Base-by-base conservation (phyloP, 64 coral and sea anemone species). In the Hydrozoanthus tunicans region DNA sequence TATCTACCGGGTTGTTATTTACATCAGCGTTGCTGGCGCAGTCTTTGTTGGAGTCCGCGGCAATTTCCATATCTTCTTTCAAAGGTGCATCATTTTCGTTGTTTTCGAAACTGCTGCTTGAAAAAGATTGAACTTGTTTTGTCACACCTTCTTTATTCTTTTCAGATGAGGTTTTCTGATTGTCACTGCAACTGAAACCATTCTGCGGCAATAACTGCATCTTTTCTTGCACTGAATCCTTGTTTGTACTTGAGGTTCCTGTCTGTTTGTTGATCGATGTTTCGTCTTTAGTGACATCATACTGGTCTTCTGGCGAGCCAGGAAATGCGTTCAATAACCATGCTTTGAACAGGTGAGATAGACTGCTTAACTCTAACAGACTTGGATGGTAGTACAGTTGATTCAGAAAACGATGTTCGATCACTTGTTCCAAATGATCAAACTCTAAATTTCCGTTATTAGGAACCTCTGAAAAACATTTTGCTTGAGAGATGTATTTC, bases 401-500 rank as follows among this genome's bases (percentile, higher is more conserved):
- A 59, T 84, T 68, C 7, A 74, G 53, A 71, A 81, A 81, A 74
- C 80, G 80, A 63, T 25, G 11, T 54, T 81, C 80, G 79, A 92
- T 92, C n/a, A 92, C 80, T 13, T 70, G 12, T 55, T 76, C 65
- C 13, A 92, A 58, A 8, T 65, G 15, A 13, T 92, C 57, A 62
- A 92, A 74, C 9, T 8, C n/a, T 26, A 76, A 9, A 25, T 76
- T 69, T 11, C 0, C 53, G 73, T 62, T 64, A 12, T 92, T 74
- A 5, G 1, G 43, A 62, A 24, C 15, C 61, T 82, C 69, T 74
- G 70, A 83, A 53, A 11, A 74, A 7, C 9, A 6, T 58, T 85
- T 84, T 83, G 77, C 70, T 83, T 64, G 20, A 57, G 0, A 1
- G 9, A 92, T 98, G 25, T 61, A 88, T 26, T 4, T 65, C 51